Percentiles rank a stretch among this genome's conserved stretches.
Conservation (phyloP, 2,888 invertebrate species). For the Aelia acuminata region DNA sequence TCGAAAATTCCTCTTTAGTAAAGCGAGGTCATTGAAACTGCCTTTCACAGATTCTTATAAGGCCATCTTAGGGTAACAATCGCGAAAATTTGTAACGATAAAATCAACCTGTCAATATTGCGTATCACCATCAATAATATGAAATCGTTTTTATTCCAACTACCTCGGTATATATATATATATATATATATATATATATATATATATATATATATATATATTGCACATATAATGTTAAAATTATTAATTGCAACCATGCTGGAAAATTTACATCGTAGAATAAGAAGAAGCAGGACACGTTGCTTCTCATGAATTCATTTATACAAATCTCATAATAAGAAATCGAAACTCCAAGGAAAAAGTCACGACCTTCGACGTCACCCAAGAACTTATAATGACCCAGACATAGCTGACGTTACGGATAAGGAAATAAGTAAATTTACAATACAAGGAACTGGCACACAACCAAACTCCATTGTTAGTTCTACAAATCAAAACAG, state of each 20-base stretch:
- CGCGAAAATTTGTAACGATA: constrained; percentile 17
- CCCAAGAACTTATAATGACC: not conserved
- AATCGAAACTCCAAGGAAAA: not conserved
- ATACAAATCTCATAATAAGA: not conserved
- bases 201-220: too few relatives aligned
- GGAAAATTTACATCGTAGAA: too few relatives aligned
- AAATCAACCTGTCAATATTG: constrained; percentile 15
- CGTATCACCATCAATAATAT: not conserved
- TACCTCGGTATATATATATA: too few relatives aligned
- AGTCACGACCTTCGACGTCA: not conserved
- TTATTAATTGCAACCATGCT: too few relatives aligned
- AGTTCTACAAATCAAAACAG: too few relatives aligned
- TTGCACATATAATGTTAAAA: too few relatives aligned
- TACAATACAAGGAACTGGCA: not conserved
- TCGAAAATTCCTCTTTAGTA: not conserved
- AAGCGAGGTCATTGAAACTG: not conserved
- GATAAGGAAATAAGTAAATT: not conserved
- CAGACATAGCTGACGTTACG: not conserved
- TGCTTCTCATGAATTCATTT: too few relatives aligned
- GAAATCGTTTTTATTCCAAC: too few relatives aligned
- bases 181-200: too few relatives aligned
- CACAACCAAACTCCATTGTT: not conserved
- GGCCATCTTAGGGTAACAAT: constrained; percentile 27
- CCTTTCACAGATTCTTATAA: constrained; percentile 36
- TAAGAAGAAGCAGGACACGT: too few relatives aligned